A percentile compares a stretch with the other conserved stretches of the same genome.
These are phyloP conservation scores for Latheticus oryzae DNA, from an alignment of 2,888 invertebrate genomes.

Conservation along the genomic window DNA sequence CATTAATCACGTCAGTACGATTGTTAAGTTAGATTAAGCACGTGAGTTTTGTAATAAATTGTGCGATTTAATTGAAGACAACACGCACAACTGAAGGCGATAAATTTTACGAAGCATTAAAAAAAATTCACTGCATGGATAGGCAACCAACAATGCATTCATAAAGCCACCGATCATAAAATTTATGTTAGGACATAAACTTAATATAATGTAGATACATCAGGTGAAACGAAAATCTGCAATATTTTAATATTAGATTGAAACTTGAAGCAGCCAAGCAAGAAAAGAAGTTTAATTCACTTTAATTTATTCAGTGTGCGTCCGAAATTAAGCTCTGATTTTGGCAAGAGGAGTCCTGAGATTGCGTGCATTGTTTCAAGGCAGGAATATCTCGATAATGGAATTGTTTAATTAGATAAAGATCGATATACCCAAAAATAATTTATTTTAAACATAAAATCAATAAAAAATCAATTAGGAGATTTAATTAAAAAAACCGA, in stretches of 20 bases:
- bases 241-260: too few species aligned
- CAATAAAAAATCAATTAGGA: too few species aligned
- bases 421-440: slow-evolving; percentile 5
- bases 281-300: too few species aligned
- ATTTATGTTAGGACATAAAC: too few species aligned
- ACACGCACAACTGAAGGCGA: slow-evolving; percentile 21
- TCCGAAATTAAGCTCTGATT: slow-evolving; percentile 17
- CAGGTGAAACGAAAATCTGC: too few species aligned
- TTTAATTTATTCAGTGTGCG: slow-evolving; percentile 24
- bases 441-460: too few species aligned
- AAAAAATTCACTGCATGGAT: too few species aligned
- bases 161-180: too few species aligned
- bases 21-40: slow-evolving; percentile 31
- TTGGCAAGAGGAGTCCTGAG: slow-evolving; percentile 6
- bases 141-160: too few species aligned
- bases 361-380: slow-evolving; percentile 6
- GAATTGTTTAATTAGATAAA: slow-evolving; percentile 18
- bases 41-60: slow-evolving; percentile 29
- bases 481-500: too few species aligned
- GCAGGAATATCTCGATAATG: slow-evolving; percentile 14
- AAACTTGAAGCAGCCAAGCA: slow-evolving; percentile 5
- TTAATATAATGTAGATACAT: too few species aligned
- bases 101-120: too few species aligned
- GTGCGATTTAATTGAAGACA: slow-evolving; percentile 22
- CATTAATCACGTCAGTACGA: slow-evolving; percentile 26